These are phyloP conservation scores for Nemotelus pantherinus DNA, from an alignment of 2,888 invertebrate genomes.

Conservation along the genomic window DNA sequence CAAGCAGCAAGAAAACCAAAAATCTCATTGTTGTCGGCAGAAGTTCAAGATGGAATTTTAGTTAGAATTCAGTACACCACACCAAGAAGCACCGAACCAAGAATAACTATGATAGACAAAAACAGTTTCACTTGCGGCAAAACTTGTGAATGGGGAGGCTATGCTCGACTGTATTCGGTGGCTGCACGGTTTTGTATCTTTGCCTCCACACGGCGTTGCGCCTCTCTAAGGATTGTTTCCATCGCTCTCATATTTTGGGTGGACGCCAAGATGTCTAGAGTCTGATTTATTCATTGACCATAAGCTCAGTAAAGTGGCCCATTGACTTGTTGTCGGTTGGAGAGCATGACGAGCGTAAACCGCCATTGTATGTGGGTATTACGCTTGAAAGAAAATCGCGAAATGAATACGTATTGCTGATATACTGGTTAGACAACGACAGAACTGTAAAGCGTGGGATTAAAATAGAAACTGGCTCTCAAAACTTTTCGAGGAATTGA, in stretches of 20 bases:
- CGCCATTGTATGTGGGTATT: no score
- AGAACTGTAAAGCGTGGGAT: no score
- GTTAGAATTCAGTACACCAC: not conserved
- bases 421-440: no score
- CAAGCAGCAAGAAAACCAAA: not conserved
- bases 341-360: no score
- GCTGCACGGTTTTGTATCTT: no score
- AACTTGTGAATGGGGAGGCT: not conserved
- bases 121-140: not conserved
- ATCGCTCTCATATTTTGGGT: conserved; percentile 3
- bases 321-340: no score
- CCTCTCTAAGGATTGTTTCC: not conserved
- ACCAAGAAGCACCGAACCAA: not conserved
- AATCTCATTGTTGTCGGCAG: not conserved
- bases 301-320: not conserved
- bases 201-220: not conserved
- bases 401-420: no score
- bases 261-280: not conserved
- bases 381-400: no score
- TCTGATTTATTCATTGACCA: not conserved
- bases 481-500: no score
- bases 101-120: not conserved
- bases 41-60: not conserved
- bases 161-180: not conserved
- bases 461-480: no score